Evolutionary conservation across 2,113 vertebrate genomes (phyloP), one percentile per base, ranked within the genome.

Genomic region (Etheostoma spectabile): DNA sequence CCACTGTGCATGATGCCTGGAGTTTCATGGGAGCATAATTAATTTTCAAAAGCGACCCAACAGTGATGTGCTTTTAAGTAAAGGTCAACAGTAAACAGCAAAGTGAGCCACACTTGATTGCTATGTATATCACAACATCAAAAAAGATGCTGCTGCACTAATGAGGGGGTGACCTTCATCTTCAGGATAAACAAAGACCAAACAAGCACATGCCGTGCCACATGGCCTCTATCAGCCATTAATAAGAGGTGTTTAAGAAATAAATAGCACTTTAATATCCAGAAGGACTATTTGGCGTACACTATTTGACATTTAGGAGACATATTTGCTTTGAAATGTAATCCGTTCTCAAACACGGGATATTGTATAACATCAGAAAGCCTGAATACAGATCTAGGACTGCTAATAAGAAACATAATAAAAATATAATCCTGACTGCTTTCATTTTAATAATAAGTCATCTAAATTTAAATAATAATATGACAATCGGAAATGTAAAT

Each of bases 91-190:
- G 78, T 87, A 88, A 92, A 91, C 84, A 90, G 77, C 79, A 55
- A 89, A 61, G 83, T 27, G 77, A 85, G 89, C 77, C 74, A 61
- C 79, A 72, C 84, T 89, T 88, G 89, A 92, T 93, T 92, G 91
- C 86, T 89, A 92, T 90, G 89, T 93, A 91, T 91, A 91, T 90
- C 89, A 86, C 89, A 91, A 82, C 88, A 90, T 91, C 89, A 89
- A 90, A 92, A 93, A 87, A 88, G 87, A 93, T 86, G 86, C 83
- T 74, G 84, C 86, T 24, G 80, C 80, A 81, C 86, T 92, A 93
- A 93, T 93, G 92, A 93, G 91, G 82, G 86, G 63, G 49, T 88
- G 92, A 93, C 93, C 93, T 93, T 93, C 91, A 89, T 87, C 80
- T 73, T 56, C 60, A 73, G 84, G 5, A 57, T 88, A 90, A 93